Evolutionary conservation across 2,888 invertebrate species (phyloP).

Genomic region (Scaptomyza cyrtandrae): DNA sequence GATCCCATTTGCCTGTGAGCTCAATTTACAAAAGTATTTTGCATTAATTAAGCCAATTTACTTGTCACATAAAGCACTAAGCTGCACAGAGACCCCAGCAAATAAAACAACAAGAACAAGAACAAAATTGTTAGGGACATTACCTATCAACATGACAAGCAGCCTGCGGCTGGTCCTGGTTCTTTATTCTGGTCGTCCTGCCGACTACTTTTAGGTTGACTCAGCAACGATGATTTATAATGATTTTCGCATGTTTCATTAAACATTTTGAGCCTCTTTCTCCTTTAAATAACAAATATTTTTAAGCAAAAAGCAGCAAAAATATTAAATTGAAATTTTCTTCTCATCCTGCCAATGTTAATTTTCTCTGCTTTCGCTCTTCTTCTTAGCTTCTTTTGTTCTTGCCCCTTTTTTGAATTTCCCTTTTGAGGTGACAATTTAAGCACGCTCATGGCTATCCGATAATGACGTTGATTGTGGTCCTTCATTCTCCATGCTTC

Average conservation of each 20-base stretch:
- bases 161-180: background rate
- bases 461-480: conserved; percentile 72
- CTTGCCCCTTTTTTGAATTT: background rate
- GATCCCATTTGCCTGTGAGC: conserved; percentile 54
- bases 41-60: conserved; percentile 73
- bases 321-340: conserved; percentile 58
- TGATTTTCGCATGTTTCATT: conserved; percentile 54
- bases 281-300: conserved; percentile 28
- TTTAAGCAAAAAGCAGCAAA: conserved; percentile 16
- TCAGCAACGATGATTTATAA: conserved; percentile 46
- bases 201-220: conserved; percentile 16
- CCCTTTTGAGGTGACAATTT: conserved; percentile 65
- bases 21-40: conserved; percentile 62
- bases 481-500: conserved; percentile 10
- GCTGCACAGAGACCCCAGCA: conserved; percentile 11
- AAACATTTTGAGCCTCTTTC: conserved; percentile 39
- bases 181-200: background rate
- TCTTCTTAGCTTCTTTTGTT: background rate
- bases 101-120: background rate
- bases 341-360: conserved; percentile 14
- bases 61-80: conserved; percentile 31
- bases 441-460: conserved; percentile 64
- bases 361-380: conserved; percentile 7
- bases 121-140: conserved; percentile 7
- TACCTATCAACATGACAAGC: background rate